Conservation (phyloP, 2,888 invertebrate genomes). For the Xestia c-nigrum region DNA sequence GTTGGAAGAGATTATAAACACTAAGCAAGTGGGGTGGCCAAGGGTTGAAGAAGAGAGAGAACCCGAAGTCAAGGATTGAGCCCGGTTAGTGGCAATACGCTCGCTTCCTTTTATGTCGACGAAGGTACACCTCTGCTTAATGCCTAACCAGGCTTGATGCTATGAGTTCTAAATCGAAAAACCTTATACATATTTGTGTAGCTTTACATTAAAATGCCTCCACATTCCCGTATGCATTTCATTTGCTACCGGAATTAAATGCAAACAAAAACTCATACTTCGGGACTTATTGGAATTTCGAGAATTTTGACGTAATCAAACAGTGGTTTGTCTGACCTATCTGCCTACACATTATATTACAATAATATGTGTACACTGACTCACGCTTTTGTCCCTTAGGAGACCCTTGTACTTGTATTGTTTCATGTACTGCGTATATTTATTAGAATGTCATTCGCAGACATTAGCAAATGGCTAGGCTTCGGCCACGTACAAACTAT, state of each 20-base stretch:
- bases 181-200: not conserved
- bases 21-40: no score
- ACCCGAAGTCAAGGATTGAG: no score
- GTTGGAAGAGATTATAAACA: no score
- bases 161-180: not conserved
- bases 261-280: slow-evolving; percentile 22
- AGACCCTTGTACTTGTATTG: not conserved
- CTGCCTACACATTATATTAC: slow-evolving; percentile 9
- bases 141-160: not conserved
- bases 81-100: not conserved
- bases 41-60: not conserved
- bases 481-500: no score
- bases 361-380: not conserved
- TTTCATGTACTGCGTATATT: not conserved
- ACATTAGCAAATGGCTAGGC: no score
- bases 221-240: slow-evolving; percentile 8
- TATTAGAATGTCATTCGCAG: slow-evolving; percentile 2
- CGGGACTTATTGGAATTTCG: slow-evolving; percentile 6
- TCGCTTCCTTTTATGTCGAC: not conserved
- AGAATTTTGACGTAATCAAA: slow-evolving; percentile 11
- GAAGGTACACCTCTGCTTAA: not conserved
- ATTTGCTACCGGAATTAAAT: slow-evolving; percentile 22
- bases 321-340: slow-evolving; percentile 3
- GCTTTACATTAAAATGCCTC: slow-evolving; percentile 2
- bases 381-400: not conserved